phyloP scores from a whole-genome alignment of 1,140 invertebrate genomes.

The Apocrypta bakeri region DNA sequence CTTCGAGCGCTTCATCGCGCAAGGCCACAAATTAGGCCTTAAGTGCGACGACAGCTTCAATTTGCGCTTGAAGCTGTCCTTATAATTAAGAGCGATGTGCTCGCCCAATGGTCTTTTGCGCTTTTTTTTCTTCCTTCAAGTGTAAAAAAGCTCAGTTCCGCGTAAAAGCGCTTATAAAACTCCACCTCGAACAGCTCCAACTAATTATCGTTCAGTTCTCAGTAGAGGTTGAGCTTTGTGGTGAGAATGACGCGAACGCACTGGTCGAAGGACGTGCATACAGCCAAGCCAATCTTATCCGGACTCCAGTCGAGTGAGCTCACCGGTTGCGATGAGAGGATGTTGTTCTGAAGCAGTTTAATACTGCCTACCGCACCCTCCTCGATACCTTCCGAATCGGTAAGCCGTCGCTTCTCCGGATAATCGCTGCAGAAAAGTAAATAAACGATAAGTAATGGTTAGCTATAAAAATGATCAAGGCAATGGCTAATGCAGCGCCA shows the following conservation, averaged over 20 bases:
- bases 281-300: slow-evolving; percentile 90
- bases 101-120: background rate
- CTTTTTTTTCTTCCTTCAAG: background rate
- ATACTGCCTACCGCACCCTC: slow-evolving; percentile 86
- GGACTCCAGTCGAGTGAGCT: slow-evolving; percentile 93
- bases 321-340: slow-evolving; percentile 91
- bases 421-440: slow-evolving; percentile 80
- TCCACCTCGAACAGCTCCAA: background rate
- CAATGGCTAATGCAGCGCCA: no score
- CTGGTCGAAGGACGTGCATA: slow-evolving; percentile 95
- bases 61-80: background rate
- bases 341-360: slow-evolving; percentile 85
- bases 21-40: slow-evolving; percentile 20
- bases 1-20: background rate
- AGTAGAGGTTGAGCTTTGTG: slow-evolving; percentile 87
- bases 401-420: slow-evolving; percentile 82
- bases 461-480: background rate
- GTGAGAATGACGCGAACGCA: slow-evolving; percentile 90
- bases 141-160: background rate
- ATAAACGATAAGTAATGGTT: background rate
- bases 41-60: slow-evolving; percentile 20
- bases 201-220: background rate
- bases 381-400: slow-evolving; percentile 81
- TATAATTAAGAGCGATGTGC: slow-evolving; percentile 28
- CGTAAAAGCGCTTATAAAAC: background rate